phyloP scores from a whole-genome alignment of 2,113 vertebrate species.

The Nestor notabilis region DNA sequence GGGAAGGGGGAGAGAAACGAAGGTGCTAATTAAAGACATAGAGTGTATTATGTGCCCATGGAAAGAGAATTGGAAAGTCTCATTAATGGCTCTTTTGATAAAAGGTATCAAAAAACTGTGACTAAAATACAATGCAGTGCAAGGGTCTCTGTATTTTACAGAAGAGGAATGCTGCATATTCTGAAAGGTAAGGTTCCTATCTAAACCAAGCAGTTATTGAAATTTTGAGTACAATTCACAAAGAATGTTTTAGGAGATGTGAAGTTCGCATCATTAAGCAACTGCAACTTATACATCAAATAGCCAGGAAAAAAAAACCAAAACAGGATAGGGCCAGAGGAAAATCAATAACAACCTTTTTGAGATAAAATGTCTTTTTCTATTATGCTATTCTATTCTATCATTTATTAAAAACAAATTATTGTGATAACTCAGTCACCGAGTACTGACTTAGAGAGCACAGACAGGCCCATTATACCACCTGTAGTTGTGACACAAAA shows the following conservation, averaged over 20 bases:
- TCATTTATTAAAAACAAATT: background rate
- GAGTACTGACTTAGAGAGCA: background rate
- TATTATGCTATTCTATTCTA: background rate
- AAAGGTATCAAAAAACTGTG: background rate
- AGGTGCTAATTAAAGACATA: conserved; percentile 70
- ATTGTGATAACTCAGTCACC: background rate
- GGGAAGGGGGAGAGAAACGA: conserved; percentile 46
- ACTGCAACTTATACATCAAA: background rate
- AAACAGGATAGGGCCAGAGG: background rate
- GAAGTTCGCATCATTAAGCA: background rate
- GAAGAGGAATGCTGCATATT: background rate
- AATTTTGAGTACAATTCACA: background rate
- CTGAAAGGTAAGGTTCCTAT: background rate
- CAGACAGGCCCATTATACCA: too few species aligned
- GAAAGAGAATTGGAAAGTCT: background rate
- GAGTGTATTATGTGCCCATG: background rate
- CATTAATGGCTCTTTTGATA: background rate
- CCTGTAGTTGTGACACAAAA: background rate
- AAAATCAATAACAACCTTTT: background rate
- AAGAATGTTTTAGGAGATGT: background rate
- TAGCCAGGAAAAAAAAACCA: background rate
- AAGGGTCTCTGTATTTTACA: background rate
- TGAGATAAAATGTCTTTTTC: background rate
- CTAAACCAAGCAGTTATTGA: background rate
- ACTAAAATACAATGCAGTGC: background rate